Evolutionary conservation across 2,888 invertebrate species (phyloP).

Genomic region (Girardia tigrina): DNA sequence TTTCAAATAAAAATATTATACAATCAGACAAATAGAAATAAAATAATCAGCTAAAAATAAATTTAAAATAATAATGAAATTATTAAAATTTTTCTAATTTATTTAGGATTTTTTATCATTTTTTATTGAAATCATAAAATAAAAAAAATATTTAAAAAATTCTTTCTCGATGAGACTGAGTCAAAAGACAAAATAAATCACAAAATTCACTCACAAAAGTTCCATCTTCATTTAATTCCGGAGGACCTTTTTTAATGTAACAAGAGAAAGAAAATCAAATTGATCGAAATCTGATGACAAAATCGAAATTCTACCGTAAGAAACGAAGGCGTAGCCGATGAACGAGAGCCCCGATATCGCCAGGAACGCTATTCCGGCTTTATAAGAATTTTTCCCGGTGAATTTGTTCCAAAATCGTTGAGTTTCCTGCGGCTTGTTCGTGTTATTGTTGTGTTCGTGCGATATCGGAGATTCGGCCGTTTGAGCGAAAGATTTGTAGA

Average conservation of each 20-base stretch:
- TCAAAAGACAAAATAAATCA: too few species aligned
- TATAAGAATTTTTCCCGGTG: constrained; percentile 44
- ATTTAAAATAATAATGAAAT: too few species aligned
- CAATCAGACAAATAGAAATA: too few species aligned
- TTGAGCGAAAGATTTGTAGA: neutral
- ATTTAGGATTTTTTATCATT: too few species aligned
- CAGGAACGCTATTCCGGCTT: constrained; percentile 41
- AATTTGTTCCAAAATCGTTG: constrained; percentile 39
- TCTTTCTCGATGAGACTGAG: too few species aligned
- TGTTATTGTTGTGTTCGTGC: neutral
- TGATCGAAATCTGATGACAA: constrained; percentile 31
- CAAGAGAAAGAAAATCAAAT: constrained; percentile 54
- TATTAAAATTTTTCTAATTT: too few species aligned
- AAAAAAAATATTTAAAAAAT: too few species aligned
- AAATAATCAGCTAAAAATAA: too few species aligned
- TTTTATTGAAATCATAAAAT: too few species aligned
- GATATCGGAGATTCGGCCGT: neutral
- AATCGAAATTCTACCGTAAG: constrained; percentile 41
- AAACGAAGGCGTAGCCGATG: constrained; percentile 38
- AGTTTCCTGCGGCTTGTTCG: neutral
- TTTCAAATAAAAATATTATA: too few species aligned
- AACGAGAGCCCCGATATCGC: constrained; percentile 37
- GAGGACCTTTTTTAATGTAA: too few species aligned
- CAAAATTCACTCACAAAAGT: constrained; percentile 58
- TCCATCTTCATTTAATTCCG: constrained; percentile 61